Evolutionary conservation across 2,888 invertebrate genomes (phyloP).

Genomic region (Cheilosia vulpina): DNA sequence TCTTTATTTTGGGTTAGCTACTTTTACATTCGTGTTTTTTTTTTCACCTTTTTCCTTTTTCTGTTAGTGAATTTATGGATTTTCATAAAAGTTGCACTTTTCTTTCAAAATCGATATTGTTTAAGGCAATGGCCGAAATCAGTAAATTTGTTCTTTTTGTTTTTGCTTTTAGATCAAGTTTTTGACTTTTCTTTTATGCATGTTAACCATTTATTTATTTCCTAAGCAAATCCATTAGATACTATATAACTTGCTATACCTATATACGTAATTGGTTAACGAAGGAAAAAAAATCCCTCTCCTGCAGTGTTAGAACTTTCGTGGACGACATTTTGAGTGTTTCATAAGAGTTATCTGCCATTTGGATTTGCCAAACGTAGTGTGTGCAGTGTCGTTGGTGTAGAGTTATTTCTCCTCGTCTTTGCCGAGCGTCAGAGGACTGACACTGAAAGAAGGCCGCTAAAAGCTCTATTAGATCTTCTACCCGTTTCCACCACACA

Average conservation of each 20-base stretch:
- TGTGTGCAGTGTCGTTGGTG: constrained; percentile 70
- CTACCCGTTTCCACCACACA: constrained; percentile 66
- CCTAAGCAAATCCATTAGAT: constrained; percentile 12
- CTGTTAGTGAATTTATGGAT: constrained; percentile 35
- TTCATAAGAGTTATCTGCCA: constrained; percentile 68
- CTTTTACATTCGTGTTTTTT: constrained; percentile 25
- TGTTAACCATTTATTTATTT: constrained; percentile 15
- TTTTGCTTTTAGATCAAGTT: constrained; percentile 1
- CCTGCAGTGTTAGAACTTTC: constrained; percentile 64
- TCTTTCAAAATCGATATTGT: constrained; percentile 56
- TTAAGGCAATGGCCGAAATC: neutral
- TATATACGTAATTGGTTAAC: constrained; percentile 10
- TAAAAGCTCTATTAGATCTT: constrained; percentile 61
- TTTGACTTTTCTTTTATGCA: constrained; percentile 18
- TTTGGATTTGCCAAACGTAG: constrained; percentile 55
- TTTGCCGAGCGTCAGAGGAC: constrained; percentile 57
- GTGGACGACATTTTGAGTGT: constrained; percentile 71
- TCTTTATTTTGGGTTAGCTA: constrained; percentile 11
- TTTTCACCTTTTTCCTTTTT: neutral
- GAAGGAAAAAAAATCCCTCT: constrained; percentile 28
- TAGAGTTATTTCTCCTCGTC: constrained; percentile 59
- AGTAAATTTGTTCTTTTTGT: neutral
- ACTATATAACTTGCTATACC: constrained; percentile 6
- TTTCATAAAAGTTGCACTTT: constrained; percentile 19
- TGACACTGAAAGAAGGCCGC: constrained; percentile 68